Base-by-base conservation (phyloP, 2,888 invertebrate genomes). In the Notodonta ziczac region DNA sequence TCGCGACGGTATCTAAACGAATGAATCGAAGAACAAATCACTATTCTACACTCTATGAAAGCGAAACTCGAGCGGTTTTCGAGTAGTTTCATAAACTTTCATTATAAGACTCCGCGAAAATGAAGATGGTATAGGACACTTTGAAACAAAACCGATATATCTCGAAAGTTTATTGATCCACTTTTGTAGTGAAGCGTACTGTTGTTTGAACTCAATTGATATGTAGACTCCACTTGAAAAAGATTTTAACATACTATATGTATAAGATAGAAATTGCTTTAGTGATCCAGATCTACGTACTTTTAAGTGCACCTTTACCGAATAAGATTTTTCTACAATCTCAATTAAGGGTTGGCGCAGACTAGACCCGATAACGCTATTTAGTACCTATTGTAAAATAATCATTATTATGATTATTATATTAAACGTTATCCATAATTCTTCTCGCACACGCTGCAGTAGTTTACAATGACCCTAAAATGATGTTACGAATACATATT, bases 71-170 rank as follows among this genome's bases (percentile, higher is more conserved):
- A 66, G 72, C 76, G 74, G 76, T 77, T 75, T 73, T 69, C 66
- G 62, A 63, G 58, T 70, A 72, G 72, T 76, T 73, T 72, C 74
- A 73, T 73, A 65, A 80, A 81, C 74, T 81, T 84, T 82, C 83
- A 80, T 84, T 83, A 82, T 77, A 77, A 74, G 69, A 67, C 71
- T 65, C 64, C 53, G 65, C 58, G 68, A 70, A 72, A 82, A 87
- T 85, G 84, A 82, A 83, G 82, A 80, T 81, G 65, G 67, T 69
- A 46, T 59, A 42, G 35, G 39, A 54, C 80, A 86, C 84, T 87
- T 87, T 82, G 80, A 83, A 88, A 88, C 87, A 87, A 88, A 84
- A 82, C 81, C 86, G 83, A 87, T 87, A 85, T 87, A 85, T 86
- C 84, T 86, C 76, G 72, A 72, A 83, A 84, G 75, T 82, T 82